phyloP scores from a whole-genome alignment of 2,888 invertebrate species.

The Hydropsyche betteni region DNA sequence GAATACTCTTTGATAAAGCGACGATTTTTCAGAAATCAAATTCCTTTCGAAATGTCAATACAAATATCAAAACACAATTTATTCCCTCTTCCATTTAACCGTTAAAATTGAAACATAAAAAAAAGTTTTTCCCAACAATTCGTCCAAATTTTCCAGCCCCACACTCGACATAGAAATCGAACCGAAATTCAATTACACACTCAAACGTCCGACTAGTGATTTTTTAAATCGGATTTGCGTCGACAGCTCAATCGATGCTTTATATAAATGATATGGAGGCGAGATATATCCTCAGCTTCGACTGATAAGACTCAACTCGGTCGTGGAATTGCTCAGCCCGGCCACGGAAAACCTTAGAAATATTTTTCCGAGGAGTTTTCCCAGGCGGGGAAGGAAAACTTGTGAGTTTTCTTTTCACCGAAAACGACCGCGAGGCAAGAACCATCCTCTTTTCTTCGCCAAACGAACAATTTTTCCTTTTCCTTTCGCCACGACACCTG shows the following conservation, averaged over 20 bases:
- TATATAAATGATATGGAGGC: conserved; percentile 18
- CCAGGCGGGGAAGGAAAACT: conserved; percentile 16
- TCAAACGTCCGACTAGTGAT: background rate
- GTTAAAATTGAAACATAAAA: too few relatives aligned
- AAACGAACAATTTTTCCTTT: conserved; percentile 3
- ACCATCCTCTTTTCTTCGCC: too few relatives aligned
- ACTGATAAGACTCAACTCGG: conserved; percentile 27
- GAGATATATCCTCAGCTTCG: conserved; percentile 14
- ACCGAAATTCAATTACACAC: too few relatives aligned
- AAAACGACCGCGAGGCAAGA: background rate
- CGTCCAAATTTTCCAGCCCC: too few relatives aligned
- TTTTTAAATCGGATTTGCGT: conserved; percentile 3
- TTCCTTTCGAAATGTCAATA: background rate
- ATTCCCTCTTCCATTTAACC: too few relatives aligned
- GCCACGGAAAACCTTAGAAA: conserved; percentile 2
- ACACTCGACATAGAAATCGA: too few relatives aligned
- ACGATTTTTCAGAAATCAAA: background rate
- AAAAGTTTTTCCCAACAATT: too few relatives aligned
- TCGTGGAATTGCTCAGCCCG: conserved; percentile 17
- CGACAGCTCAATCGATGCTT: conserved; percentile 3
- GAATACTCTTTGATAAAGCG: background rate
- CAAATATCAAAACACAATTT: too few relatives aligned
- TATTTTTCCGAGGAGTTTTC: conserved; percentile 16
- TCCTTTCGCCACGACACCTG: conserved; percentile 3
- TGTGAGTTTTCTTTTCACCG: conserved; percentile 12